Evolutionary conservation across 2,888 invertebrate species (phyloP), one percentile per base, ranked within the genome.

Genomic region (Alviniconcha strummeri): DNA sequence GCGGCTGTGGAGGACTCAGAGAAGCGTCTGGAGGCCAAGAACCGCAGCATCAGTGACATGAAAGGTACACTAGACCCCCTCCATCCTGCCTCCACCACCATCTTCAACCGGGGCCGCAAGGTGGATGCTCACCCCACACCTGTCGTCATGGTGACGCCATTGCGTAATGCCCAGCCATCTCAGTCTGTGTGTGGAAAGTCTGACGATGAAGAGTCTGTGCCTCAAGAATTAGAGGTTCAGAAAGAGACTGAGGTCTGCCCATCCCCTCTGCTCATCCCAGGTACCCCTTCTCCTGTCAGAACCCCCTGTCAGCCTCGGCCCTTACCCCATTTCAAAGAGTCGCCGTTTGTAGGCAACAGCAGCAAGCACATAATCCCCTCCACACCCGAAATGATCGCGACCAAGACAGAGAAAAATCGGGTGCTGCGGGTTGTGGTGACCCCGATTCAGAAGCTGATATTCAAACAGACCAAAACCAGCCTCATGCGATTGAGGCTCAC

Each of bases 391-490:
- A 77, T 84, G 57, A 76, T 85, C 9, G 78, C 85, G 8, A 79
- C 82, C 72, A 82, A 82, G 9, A 81, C 85, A 4, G 87, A 87
- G 36, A 77, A 82, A 55, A 83, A 83, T 36, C 81, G 89, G 9
- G 89, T 90, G 19, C 75, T 90, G 9, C 87, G 90, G 57, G 88
- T 91, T 15, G 84, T 90, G 83, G 74, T 91, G 3, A 88, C 89
- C 13, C 90, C 91, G 1, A 57, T 89, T 7, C 86, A 88, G 60
- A 90, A 85, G 77, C 72, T 86, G 54, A 71, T 87, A 15, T 85
- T 88, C 36, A 89, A 88, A 54, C 91, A 89, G 81, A 91, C 91
- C 8, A 91, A 91, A 80, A 89, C 91, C 11, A 91, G 91, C 76
- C 87, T 91, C 75, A 84, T 91, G n/a, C 84, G 91, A 8, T 79